Conservation (phyloP, 2,113 vertebrate genomes). For the Marmota flaviventris region DNA sequence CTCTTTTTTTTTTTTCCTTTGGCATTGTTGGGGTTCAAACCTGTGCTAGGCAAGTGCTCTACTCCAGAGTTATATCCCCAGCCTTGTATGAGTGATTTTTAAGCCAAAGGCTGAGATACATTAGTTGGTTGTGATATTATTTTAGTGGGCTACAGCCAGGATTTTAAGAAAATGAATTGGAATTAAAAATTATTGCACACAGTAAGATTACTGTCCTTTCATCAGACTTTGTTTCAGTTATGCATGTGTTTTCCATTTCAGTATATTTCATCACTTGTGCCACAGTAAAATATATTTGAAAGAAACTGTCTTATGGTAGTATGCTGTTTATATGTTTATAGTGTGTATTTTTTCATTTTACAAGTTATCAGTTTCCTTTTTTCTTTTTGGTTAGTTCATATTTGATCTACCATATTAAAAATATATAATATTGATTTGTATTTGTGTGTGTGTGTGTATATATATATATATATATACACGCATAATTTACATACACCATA, state of each 20-base stretch:
- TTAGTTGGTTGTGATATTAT: neutral
- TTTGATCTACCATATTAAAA: neutral
- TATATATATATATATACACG: neutral
- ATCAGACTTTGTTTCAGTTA: conserved; percentile 31
- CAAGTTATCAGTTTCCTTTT: neutral
- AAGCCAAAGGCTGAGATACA: neutral
- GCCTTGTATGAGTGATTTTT: neutral
- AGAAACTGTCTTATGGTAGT: neutral
- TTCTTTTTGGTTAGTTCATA: neutral
- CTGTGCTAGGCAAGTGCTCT: neutral
- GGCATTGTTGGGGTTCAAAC: neutral
- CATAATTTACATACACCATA: neutral
- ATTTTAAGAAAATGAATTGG: conserved; percentile 35
- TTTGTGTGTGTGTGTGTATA: too few species aligned
- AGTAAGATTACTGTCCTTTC: neutral
- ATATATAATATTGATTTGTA: neutral
- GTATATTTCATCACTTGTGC: neutral
- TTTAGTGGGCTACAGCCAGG: neutral
- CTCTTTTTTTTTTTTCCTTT: neutral
- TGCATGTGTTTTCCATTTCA: neutral
- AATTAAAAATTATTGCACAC: neutral
- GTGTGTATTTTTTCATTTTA: neutral
- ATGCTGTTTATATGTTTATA: neutral
- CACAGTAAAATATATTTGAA: conserved; percentile 9
- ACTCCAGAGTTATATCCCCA: neutral